Conservation (phyloP, 2,113 vertebrate genomes). For the Poeciliopsis retropinna region DNA sequence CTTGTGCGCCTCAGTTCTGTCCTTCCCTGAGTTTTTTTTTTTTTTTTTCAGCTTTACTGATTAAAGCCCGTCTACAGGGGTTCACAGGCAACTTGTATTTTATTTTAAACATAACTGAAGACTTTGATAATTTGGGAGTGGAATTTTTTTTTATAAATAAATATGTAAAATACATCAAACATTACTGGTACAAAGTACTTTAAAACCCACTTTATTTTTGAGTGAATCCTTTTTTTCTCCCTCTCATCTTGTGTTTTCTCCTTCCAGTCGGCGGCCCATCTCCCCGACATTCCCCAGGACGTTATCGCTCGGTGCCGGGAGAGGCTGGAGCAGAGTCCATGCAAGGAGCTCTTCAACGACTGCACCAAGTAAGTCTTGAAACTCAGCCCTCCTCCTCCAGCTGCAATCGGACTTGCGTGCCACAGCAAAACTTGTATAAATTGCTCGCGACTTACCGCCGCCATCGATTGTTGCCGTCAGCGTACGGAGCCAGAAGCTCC, state of each 20-base stretch:
- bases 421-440: background rate
- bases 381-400: background rate
- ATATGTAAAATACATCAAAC: background rate
- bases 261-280: constrained; percentile 76
- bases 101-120: no score
- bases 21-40: no score
- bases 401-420: constrained; percentile 2
- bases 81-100: no score
- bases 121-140: no score
- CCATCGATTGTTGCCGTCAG: no score
- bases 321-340: constrained; percentile 83
- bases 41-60: no score
- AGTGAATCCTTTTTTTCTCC: background rate
- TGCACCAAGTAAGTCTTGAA: constrained; percentile 83
- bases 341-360: constrained; percentile 87
- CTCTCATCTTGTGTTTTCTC: constrained; percentile 22
- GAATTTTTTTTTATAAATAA: no score
- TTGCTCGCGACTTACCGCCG: background rate
- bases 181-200: background rate
- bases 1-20: no score
- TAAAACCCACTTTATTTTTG: background rate
- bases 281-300: constrained; percentile 85
- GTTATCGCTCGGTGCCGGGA: constrained; percentile 81
- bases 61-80: no score
- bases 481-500: background rate